Evolutionary conservation across 2,888 invertebrate species (phyloP).

Genomic region (Nemotelus pantherinus): DNA sequence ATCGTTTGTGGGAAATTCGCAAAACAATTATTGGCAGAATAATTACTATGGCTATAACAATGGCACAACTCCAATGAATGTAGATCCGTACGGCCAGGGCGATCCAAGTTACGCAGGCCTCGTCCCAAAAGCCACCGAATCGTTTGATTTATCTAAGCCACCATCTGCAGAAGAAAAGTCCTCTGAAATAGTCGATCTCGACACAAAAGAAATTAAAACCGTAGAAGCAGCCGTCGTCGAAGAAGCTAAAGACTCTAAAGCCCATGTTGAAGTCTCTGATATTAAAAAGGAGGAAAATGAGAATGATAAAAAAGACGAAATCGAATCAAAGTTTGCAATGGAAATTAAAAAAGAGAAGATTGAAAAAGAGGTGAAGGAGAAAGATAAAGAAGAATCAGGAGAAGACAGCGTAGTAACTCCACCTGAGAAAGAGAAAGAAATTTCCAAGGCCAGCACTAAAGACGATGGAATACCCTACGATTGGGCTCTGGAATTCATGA

Average conservation of each 20-base stretch:
- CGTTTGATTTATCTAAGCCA: slow-evolving; percentile 43
- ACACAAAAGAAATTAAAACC: slow-evolving; percentile 64
- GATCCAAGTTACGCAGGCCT: slow-evolving; percentile 44
- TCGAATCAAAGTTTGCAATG: slow-evolving; percentile 39
- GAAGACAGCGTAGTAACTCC: slow-evolving; percentile 56
- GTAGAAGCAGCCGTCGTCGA: slow-evolving; percentile 64
- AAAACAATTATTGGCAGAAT: slow-evolving; percentile 45
- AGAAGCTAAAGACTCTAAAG: slow-evolving; percentile 62
- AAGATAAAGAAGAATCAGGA: slow-evolving; percentile 46
- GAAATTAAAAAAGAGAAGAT: slow-evolving; percentile 51
- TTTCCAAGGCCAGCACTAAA: slow-evolving; percentile 69
- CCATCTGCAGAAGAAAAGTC: slow-evolving; percentile 56
- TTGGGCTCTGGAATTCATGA: slow-evolving; percentile 85
- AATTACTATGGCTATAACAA: slow-evolving; percentile 32
- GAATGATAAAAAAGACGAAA: slow-evolving; percentile 40
- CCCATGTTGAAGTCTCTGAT: slow-evolving; percentile 48
- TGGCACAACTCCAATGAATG: slow-evolving; percentile 16
- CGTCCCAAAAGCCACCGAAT: slow-evolving; percentile 45
- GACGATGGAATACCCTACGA: slow-evolving; percentile 88
- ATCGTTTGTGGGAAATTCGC: slow-evolving; percentile 43
- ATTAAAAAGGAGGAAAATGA: slow-evolving; percentile 54
- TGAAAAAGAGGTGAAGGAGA: slow-evolving; percentile 38
- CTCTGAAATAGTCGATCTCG: slow-evolving; percentile 62
- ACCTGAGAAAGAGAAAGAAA: slow-evolving; percentile 67
- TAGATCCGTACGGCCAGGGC: slow-evolving; percentile 36